Percentiles rank a stretch among this genome's conserved stretches.
Conservation (phyloP, 2,888 invertebrate species). For the Chrysotoxum bicinctum region DNA sequence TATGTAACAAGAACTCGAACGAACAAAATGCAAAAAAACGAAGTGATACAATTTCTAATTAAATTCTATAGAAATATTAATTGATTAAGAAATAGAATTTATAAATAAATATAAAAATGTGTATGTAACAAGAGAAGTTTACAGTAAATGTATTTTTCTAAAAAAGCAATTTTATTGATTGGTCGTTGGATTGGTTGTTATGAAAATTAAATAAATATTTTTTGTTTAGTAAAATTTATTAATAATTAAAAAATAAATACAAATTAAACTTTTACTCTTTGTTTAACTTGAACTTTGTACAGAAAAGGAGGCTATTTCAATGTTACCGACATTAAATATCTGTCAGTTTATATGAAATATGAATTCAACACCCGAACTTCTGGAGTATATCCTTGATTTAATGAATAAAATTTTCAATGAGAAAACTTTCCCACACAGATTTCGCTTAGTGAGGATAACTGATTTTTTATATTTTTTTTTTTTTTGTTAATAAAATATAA, state of each 20-base stretch:
- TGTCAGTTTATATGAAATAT: too few relatives aligned
- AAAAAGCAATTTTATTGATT: slow-evolving; percentile 15
- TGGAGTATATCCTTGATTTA: too few relatives aligned
- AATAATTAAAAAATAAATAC: neutral
- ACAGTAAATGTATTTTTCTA: neutral
- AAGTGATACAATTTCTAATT: slow-evolving; percentile 42
- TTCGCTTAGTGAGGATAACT: too few relatives aligned
- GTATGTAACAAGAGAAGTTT: neutral
- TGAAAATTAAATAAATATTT: neutral
- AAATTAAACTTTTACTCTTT: too few relatives aligned
- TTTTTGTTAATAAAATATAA: too few relatives aligned
- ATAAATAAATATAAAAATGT: neutral
- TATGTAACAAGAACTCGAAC: slow-evolving; percentile 63
- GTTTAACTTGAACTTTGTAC: too few relatives aligned
- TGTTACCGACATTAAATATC: too few relatives aligned
- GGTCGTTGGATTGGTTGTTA: neutral
- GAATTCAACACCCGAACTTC: too few relatives aligned
- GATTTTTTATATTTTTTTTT: too few relatives aligned
- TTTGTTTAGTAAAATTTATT: neutral
- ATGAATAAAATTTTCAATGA: too few relatives aligned
- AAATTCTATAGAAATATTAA: neutral
- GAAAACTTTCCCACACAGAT: too few relatives aligned
- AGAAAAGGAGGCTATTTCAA: too few relatives aligned
- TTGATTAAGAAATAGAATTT: neutral
- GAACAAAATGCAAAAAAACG: slow-evolving; percentile 71